These are phyloP conservation scores for Eubasilissa splendida DNA, from an alignment of 2,888 invertebrate genomes.

Conservation along the genomic window DNA sequence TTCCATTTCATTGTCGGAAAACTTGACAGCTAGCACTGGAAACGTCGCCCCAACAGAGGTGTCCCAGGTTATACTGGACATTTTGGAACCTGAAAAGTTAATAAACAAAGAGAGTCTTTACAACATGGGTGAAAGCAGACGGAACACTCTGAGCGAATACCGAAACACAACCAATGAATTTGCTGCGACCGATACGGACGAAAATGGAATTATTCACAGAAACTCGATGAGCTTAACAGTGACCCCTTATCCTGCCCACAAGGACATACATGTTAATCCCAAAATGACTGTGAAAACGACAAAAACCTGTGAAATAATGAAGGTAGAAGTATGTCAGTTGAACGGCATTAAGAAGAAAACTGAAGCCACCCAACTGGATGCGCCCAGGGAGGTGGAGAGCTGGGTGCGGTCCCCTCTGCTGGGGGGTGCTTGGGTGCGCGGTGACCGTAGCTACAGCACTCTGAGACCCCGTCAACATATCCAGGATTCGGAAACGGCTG, in stretches of 20 bases:
- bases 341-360: slow-evolving; percentile 25
- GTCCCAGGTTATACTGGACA: slow-evolving; percentile 30
- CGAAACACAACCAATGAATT: slow-evolving; percentile 53
- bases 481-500: slow-evolving; percentile 55
- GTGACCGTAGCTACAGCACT: slow-evolving; percentile 62
- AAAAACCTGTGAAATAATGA: slow-evolving; percentile 43
- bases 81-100: slow-evolving; percentile 47
- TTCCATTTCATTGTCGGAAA: slow-evolving; percentile 59
- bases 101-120: slow-evolving; percentile 57
- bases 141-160: slow-evolving; percentile 61
- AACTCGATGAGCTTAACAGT: slow-evolving; percentile 57
- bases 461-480: slow-evolving; percentile 60
- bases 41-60: slow-evolving; percentile 40
- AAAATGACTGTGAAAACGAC: slow-evolving; percentile 66
- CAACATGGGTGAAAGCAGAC: slow-evolving; percentile 66
- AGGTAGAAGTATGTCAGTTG: slow-evolving; percentile 42
- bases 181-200: slow-evolving; percentile 11
- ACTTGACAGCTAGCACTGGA: slow-evolving; percentile 52
- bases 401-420: slow-evolving; percentile 37
- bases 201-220: slow-evolving; percentile 47
- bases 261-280: slow-evolving; percentile 72
- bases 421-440: slow-evolving; percentile 44
- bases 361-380: not conserved
- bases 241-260: slow-evolving; percentile 62
- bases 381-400: slow-evolving; percentile 2